Conservation (phyloP, 2,888 invertebrate genomes). For the Lottia scabra region DNA sequence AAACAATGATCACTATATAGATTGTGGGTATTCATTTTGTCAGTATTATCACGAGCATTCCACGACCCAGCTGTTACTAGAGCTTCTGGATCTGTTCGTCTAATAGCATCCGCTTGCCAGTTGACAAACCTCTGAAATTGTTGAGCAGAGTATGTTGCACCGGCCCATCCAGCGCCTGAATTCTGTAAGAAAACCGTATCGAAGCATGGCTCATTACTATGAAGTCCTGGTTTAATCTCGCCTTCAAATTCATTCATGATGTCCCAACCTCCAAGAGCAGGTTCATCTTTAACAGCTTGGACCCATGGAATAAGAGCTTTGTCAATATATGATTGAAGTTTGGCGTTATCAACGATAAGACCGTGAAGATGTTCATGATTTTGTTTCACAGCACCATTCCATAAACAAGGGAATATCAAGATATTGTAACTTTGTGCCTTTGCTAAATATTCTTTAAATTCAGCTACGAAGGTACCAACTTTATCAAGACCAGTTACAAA, state of each 20-base stretch:
- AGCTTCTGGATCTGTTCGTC: slow-evolving; percentile 34
- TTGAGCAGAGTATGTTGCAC: slow-evolving; percentile 40
- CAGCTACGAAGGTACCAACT: slow-evolving; percentile 45
- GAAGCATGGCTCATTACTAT: slow-evolving; percentile 42
- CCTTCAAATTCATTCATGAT: slow-evolving; percentile 61
- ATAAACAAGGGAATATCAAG: slow-evolving; percentile 52
- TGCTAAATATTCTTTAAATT: slow-evolving; percentile 44
- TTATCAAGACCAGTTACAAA: slow-evolving; percentile 46
- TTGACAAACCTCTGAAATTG: slow-evolving; percentile 50
- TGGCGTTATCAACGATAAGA: slow-evolving; percentile 40
- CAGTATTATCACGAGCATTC: slow-evolving; percentile 37
- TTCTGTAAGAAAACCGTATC: slow-evolving; percentile 44
- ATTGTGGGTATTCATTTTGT: slow-evolving; percentile 35
- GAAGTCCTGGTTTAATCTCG: slow-evolving; percentile 35
- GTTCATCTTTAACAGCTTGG: slow-evolving; percentile 44
- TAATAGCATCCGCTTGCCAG: slow-evolving; percentile 46
- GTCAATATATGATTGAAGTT: slow-evolving; percentile 55
- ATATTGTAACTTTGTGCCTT: slow-evolving; percentile 43
- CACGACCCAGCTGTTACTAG: slow-evolving; percentile 44
- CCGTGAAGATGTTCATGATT: slow-evolving; percentile 14
- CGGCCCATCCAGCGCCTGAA: slow-evolving; percentile 58
- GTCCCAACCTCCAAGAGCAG: slow-evolving; percentile 59
- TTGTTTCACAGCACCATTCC: slow-evolving; percentile 55
- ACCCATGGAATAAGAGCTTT: slow-evolving; percentile 55
- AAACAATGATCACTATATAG: slow-evolving; percentile 44